Evolutionary conservation across 2,888 invertebrate species (phyloP), one percentile per base, ranked within the genome.

Genomic region (Lysandra bellargus): DNA sequence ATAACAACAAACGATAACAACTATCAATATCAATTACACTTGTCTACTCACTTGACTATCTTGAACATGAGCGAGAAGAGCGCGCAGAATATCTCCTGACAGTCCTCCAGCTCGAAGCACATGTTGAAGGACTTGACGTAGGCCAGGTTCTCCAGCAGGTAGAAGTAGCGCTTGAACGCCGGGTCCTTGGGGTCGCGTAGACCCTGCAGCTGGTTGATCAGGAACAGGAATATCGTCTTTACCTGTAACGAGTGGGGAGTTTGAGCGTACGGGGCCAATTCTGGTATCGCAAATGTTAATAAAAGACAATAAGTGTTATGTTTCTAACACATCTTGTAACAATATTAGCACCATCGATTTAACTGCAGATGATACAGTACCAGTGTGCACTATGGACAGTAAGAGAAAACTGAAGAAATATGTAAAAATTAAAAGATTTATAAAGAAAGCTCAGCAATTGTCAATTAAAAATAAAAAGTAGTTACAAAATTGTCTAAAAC

Each of bases 121-220:
- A 99, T 99, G 92, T 99, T 99, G 92, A 99, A 99, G 0, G 99
- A 98, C 92, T 99, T 99, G 61, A 99, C 99, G 91, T 98, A 99
- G 0, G 99, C 99, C 85, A 99, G 95, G 92, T 99, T 99, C 94
- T 99, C 99, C 80, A 99, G 94, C 78, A 99, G 95, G 91, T 99
- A 99, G 94, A 99, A 99, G 92, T 99, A 99, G 84, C 99, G 96
- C 90, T 99, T 99, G 92, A 99, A 99, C 2, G 99, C 98, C 4
- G 99, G 98, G 92, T 99, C 98, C 90, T 99, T 99, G 0, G 99
- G 99, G 94, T 99, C 99, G 87, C 98, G 98, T 40, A 99, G 95
- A 23, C 99, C 99, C 84, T 97, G 96, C 82, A 99, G 92, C 91
- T 99, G 99, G 86, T 98, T 98, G 82, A 99, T 99, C 82, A 99